Percentiles rank a stretch among this genome's conserved stretches.
phyloP scores from a whole-genome alignment of 1,140 invertebrate species.

The Cryptotermes secundus region DNA sequence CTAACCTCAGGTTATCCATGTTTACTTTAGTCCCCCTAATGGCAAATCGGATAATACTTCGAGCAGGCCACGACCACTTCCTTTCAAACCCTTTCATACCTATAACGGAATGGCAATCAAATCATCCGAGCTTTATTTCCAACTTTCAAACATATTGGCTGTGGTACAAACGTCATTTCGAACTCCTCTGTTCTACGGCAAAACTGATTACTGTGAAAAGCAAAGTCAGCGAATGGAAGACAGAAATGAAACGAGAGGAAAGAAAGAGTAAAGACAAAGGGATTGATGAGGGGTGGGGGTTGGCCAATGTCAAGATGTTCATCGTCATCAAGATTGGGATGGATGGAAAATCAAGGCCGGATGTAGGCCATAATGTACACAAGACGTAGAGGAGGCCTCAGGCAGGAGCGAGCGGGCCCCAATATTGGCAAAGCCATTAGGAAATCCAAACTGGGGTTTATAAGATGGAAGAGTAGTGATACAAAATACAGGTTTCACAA shows the following conservation, averaged over 20 bases:
- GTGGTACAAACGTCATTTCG: background rate
- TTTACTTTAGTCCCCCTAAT: too few relatives aligned
- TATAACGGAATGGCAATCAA: background rate
- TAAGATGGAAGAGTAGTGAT: background rate
- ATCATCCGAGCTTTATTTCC: background rate
- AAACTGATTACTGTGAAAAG: background rate
- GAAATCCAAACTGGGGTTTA: background rate
- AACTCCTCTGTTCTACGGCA: background rate
- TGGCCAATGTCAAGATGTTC: background rate
- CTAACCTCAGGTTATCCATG: too few relatives aligned
- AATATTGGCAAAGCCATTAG: slow-evolving; percentile 8
- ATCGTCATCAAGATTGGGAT: background rate
- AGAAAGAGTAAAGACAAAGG: background rate
- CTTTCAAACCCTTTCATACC: too few relatives aligned
- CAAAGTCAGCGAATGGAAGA: background rate
- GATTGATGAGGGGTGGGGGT: background rate
- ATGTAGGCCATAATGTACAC: background rate
- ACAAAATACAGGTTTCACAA: background rate
- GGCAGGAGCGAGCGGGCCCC: background rate
- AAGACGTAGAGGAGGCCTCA: background rate
- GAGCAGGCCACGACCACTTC: too few relatives aligned
- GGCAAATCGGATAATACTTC: too few relatives aligned
- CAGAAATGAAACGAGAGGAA: background rate
- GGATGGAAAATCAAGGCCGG: background rate
- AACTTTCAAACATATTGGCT: too few relatives aligned